A percentile compares a stretch with the other conserved stretches of the same genome.
These are phyloP conservation scores for Palloptera scutellata DNA, from an alignment of 2,888 invertebrate species.

Conservation along the genomic window DNA sequence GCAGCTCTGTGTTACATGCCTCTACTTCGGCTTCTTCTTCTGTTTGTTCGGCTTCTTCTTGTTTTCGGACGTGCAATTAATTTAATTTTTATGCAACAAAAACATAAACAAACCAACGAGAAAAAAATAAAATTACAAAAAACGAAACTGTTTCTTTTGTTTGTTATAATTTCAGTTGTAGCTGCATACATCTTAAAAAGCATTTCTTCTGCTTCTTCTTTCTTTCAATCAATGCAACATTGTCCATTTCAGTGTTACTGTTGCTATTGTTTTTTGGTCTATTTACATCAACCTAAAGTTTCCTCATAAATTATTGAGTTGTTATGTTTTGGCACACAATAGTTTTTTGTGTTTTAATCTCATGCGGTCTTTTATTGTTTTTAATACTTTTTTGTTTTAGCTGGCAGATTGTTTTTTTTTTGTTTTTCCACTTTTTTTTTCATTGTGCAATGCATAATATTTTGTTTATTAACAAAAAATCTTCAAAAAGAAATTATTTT, in stretches of 20 bases:
- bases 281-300: background rate
- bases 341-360: background rate
- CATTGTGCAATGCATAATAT: background rate
- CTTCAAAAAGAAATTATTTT: no score
- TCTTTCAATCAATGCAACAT: no score
- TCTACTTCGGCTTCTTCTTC: background rate
- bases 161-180: no score
- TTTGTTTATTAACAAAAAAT: background rate
- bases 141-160: background rate
- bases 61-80: background rate
- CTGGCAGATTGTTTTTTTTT: background rate
- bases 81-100: conserved; percentile 3
- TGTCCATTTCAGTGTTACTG: no score
- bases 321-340: background rate
- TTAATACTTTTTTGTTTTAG: background rate
- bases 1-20: conserved; percentile 1
- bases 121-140: background rate
- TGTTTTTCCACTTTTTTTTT: background rate
- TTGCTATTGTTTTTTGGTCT: background rate
- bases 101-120: background rate
- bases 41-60: no score
- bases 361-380: background rate
- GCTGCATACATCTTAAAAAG: no score
- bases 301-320: background rate
- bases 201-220: no score